Evolutionary conservation across 2,113 vertebrate genomes (phyloP), one percentile per base, ranked within the genome.

Genomic region (Thomomys bottae): DNA sequence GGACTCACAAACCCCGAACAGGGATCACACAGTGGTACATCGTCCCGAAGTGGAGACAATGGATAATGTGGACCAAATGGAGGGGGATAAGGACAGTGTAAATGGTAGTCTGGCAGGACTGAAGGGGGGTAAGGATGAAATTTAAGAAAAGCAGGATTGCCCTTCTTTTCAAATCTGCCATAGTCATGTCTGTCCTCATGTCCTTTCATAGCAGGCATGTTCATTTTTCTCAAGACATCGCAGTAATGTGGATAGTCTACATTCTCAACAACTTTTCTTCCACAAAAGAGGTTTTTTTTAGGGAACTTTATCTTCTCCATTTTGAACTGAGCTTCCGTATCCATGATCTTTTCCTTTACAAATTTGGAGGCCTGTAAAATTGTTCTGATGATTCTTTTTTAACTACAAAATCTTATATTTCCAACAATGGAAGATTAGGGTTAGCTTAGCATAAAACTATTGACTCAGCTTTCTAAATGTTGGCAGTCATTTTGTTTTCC

Each of bases 1-100:
- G 95, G 70, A 57, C 97, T 98, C 88, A 98, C n/a, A 18, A 98
- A 96, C 61, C 97, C 97, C 4, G 97, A 96, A 88, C 94, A 97
- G 1, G 96, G 86, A 73, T 98, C 97, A 42, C 88, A 26, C 66
- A 98, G 90, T 5, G 97, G 42, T 38, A 98, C 87, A 18, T 98
- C 96, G 20, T 97, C 90, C 8, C 96, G 42, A 59, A 95, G 94
- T 5, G 97, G 98, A 67, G 97, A 97, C 80, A 98, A 92, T n/a
- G 94, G 61, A 6, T 96, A 94, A 3, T 38, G 36, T 0, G 14
- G 59, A 23, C 94, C 81, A 12, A 2, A 78, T 0, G 94, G 93
- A 21, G 81, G 87, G 0, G 93, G 90, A 42, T 96, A 95, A 5
- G 95, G 91, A 45, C 86, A 92, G 32, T 96, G 96, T 73, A 97